Percentiles rank a stretch among this genome's conserved stretches.
phyloP scores from a whole-genome alignment of 2,888 invertebrate species.

The Idaea aversata region DNA sequence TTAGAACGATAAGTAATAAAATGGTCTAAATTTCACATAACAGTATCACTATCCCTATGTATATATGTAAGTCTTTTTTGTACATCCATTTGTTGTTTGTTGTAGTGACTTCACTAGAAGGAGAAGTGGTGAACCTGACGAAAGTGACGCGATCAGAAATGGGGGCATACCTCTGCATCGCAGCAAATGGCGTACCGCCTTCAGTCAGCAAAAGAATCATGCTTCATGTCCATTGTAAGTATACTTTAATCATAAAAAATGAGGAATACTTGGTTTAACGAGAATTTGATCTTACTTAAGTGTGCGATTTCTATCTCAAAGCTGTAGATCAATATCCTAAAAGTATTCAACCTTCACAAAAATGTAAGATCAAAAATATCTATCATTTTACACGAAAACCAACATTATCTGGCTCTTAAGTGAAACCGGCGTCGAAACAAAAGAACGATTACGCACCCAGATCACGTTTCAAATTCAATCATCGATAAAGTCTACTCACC shows the following conservation, averaged over 20 bases:
- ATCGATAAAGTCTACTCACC: constrained; percentile 72
- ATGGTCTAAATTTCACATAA: not conserved
- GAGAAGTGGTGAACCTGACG: constrained; percentile 89
- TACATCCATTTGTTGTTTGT: constrained; percentile 17
- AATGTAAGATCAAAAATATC: constrained; percentile 18
- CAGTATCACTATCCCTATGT: too few species aligned
- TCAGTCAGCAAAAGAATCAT: constrained; percentile 94
- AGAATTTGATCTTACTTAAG: not conserved
- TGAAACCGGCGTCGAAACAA: constrained; percentile 31
- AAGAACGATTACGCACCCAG: constrained; percentile 56
- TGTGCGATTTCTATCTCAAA: constrained; percentile 7
- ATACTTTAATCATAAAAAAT: constrained; percentile 23
- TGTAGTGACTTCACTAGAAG: constrained; percentile 85
- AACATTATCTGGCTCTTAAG: constrained; percentile 24
- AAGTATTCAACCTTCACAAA: constrained; percentile 15
- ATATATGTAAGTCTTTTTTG: not conserved
- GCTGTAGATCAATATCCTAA: constrained; percentile 4
- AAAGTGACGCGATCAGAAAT: constrained; percentile 94
- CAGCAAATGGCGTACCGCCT: constrained; percentile 92
- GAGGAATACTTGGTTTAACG: too few species aligned
- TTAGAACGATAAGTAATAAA: not conserved
- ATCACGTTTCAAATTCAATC: constrained; percentile 69
- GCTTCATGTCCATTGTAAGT: constrained; percentile 95
- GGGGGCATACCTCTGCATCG: constrained; percentile 94
- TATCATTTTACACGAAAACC: constrained; percentile 16